These are phyloP conservation scores for Cinara cedri DNA, from an alignment of 2,888 invertebrate genomes.

Conservation along the genomic window DNA sequence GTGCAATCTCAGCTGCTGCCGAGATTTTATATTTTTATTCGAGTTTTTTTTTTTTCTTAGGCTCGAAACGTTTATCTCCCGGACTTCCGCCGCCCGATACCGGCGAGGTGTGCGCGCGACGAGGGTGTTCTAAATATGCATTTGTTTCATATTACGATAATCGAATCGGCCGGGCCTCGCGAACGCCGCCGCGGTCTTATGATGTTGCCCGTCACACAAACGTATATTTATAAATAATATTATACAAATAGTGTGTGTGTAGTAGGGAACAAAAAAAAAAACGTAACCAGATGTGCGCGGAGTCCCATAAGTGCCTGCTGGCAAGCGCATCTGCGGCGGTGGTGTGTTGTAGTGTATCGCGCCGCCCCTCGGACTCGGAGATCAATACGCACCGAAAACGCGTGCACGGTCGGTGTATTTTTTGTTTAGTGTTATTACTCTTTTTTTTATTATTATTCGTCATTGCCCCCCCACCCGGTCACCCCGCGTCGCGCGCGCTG, in stretches of 20 bases:
- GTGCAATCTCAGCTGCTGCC: neutral
- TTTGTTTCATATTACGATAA: too few species aligned
- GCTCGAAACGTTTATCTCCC: too few species aligned
- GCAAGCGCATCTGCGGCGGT: conserved; percentile 17
- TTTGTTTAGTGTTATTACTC: conserved; percentile 23
- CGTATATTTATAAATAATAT: too few species aligned
- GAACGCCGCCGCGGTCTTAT: too few species aligned
- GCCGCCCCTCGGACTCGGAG: conserved; percentile 52
- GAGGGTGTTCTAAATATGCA: too few species aligned
- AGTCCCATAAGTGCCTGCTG: conserved; percentile 41
- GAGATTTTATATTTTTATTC: neutral
- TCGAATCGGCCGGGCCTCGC: too few species aligned
- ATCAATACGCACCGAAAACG: conserved; percentile 53
- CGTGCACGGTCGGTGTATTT: conserved; percentile 28
- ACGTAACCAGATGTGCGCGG: neutral
- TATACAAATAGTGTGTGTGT: too few species aligned
- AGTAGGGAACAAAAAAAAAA: neutral
- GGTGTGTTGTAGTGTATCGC: conserved; percentile 33
- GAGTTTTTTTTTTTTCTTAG: too few species aligned
- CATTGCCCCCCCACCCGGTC: neutral
- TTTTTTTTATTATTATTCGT: conserved; percentile 11
- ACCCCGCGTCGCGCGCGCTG: neutral
- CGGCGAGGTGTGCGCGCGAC: too few species aligned
- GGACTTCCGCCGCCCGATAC: too few species aligned
- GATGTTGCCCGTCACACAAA: too few species aligned